Conservation (phyloP, 2,888 invertebrate species). For the Rhyacophila evoluta region DNA sequence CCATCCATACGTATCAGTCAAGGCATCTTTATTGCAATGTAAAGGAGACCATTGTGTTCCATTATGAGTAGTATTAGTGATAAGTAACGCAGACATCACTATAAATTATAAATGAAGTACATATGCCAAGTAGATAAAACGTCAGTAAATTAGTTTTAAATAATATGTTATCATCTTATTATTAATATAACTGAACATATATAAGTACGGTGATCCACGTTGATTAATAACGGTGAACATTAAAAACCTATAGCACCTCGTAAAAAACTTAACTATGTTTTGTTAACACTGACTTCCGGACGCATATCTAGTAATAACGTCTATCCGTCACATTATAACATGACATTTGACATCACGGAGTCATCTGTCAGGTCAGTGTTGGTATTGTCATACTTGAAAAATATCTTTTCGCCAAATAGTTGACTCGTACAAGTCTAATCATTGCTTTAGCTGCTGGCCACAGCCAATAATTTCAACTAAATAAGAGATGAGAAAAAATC, state of each 20-base stretch:
- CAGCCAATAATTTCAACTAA: too few species aligned
- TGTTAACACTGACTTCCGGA: background rate
- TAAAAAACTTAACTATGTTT: too few species aligned
- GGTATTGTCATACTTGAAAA: background rate
- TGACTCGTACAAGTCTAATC: too few species aligned
- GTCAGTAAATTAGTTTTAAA: background rate
- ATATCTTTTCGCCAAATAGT: too few species aligned
- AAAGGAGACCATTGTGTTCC: slow-evolving; percentile 63
- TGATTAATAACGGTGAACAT: background rate
- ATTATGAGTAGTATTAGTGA: slow-evolving; percentile 21
- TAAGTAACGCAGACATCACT: background rate
- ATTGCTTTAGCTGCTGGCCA: too few species aligned
- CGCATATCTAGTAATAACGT: background rate
- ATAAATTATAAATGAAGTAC: background rate
- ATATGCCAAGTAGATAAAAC: background rate
- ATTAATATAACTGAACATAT: background rate
- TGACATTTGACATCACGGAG: slow-evolving; percentile 7
- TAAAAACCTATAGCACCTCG: background rate
- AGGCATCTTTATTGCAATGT: slow-evolving; percentile 78
- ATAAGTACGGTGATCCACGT: background rate
- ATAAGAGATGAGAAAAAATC: too few species aligned
- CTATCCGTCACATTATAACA: background rate
- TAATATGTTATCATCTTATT: background rate
- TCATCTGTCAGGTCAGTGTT: background rate
- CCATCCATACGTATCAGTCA: slow-evolving; percentile 81